phyloP scores from a whole-genome alignment of 1,140 invertebrate species.

The Mizuhopecten yessoensis region DNA sequence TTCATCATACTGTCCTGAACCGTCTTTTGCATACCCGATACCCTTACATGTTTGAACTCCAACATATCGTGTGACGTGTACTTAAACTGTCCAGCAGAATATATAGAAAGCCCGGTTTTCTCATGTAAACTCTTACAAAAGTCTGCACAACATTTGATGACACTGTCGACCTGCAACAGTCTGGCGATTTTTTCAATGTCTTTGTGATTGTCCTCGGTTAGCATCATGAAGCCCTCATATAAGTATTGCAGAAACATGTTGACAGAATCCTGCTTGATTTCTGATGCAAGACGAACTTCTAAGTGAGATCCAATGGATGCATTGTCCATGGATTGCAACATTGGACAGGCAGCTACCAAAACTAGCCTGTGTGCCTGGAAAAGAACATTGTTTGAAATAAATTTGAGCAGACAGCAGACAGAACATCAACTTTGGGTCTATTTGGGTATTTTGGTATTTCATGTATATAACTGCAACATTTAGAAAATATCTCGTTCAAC shows the following conservation, averaged over 20 bases:
- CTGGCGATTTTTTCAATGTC: constrained; percentile 60
- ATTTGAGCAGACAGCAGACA: too few species aligned
- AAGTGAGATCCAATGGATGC: constrained; percentile 53
- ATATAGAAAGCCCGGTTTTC: constrained; percentile 36
- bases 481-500: too few species aligned
- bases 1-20: constrained; percentile 51
- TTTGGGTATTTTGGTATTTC: too few species aligned
- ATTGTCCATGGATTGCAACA: constrained; percentile 63
- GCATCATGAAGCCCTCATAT: constrained; percentile 63
- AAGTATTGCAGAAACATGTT: constrained; percentile 63
- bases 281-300: constrained; percentile 58
- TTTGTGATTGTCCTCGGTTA: constrained; percentile 59
- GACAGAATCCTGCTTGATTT: constrained; percentile 56
- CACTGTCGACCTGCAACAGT: constrained; percentile 60
- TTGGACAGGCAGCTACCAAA: constrained; percentile 61
- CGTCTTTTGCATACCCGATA: constrained; percentile 50
- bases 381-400: not conserved
- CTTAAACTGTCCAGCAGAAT: constrained; percentile 45
- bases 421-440: not conserved
- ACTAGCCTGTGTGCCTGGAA: constrained; percentile 60
- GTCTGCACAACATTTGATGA: constrained; percentile 63
- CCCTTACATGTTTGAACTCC: constrained; percentile 55
- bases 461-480: too few species aligned
- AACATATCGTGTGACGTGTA: constrained; percentile 46
- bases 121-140: constrained; percentile 54